Evolutionary conservation across 2,797 vertebrate species (phyloP).

Genomic region (Gymnothorax reevesii): DNA sequence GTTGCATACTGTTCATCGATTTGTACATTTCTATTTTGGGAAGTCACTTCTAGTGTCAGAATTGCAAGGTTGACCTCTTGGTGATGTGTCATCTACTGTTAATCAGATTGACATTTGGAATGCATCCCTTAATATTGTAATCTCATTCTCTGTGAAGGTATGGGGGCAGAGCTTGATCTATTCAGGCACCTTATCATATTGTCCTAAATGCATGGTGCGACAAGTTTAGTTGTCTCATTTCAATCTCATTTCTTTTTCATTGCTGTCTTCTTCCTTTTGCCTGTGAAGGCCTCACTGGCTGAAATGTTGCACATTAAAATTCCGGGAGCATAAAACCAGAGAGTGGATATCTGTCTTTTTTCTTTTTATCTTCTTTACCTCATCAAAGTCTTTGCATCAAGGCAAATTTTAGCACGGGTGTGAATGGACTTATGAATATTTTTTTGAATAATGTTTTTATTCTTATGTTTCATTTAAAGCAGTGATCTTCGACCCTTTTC

Average conservation of each 20-base stretch:
- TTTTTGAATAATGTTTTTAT: not conserved
- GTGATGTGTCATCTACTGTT: not conserved
- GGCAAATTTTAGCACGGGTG: not conserved
- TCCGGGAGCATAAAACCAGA: too few relatives aligned
- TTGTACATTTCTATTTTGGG: conserved; percentile 2
- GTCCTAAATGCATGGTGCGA: not conserved
- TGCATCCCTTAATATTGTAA: not conserved
- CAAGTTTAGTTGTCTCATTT: too few relatives aligned
- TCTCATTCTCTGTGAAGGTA: not conserved
- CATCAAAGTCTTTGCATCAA: not conserved
- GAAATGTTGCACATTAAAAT: too few relatives aligned
- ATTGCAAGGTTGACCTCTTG: not conserved
- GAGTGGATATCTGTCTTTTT: not conserved
- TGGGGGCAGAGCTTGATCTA: not conserved
- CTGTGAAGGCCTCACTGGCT: too few relatives aligned
- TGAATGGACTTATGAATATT: not conserved
- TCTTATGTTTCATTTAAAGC: too few relatives aligned
- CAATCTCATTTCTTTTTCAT: not conserved
- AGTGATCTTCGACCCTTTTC: too few relatives aligned
- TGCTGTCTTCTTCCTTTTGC: not conserved
- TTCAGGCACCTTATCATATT: not conserved
- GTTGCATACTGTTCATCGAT: not conserved
- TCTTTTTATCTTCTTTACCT: not conserved
- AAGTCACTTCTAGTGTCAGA: not conserved
- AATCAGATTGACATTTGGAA: conserved; percentile 11